phyloP scores from a whole-genome alignment of 2,797 vertebrate species.

The Manis pentadactyla region DNA sequence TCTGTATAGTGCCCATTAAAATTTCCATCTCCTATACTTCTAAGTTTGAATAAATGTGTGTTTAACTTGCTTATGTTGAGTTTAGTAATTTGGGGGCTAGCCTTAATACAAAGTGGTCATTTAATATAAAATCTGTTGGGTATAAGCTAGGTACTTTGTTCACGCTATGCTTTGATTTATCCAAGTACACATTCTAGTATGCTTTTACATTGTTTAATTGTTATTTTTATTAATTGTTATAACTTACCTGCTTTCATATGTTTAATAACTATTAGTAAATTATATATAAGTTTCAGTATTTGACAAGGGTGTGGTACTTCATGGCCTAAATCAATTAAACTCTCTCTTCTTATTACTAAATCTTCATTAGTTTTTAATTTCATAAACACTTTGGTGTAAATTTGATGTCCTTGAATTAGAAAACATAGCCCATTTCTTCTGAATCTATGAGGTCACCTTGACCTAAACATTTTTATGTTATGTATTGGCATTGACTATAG shows the following conservation, averaged over 20 bases:
- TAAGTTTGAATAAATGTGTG: background rate
- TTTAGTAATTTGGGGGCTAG: constrained; percentile 54
- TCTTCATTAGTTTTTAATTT: background rate
- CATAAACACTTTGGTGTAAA: too few species aligned
- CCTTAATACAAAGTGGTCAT: constrained; percentile 35
- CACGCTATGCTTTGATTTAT: background rate
- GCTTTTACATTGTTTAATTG: constrained; percentile 79
- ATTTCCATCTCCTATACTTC: constrained; percentile 71
- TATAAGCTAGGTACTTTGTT: constrained; percentile 82
- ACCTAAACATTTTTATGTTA: too few species aligned
- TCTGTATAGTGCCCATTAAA: constrained; percentile 56
- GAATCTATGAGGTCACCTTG: too few species aligned
- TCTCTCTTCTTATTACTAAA: constrained; percentile 78
- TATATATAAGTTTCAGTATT: background rate
- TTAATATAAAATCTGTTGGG: constrained; percentile 66
- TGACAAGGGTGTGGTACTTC: background rate
- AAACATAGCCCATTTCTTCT: too few species aligned
- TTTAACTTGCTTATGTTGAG: background rate
- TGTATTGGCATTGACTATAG: too few species aligned
- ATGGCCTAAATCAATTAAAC: background rate
- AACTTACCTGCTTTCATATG: background rate
- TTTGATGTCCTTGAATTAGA: too few species aligned
- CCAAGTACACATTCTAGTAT: constrained; percentile 71
- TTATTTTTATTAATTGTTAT: too few species aligned
- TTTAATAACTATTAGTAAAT: background rate